Evolutionary conservation across 2,888 invertebrate species (phyloP), one percentile per base, ranked within the genome.

Genomic region (Salticus scenicus): DNA sequence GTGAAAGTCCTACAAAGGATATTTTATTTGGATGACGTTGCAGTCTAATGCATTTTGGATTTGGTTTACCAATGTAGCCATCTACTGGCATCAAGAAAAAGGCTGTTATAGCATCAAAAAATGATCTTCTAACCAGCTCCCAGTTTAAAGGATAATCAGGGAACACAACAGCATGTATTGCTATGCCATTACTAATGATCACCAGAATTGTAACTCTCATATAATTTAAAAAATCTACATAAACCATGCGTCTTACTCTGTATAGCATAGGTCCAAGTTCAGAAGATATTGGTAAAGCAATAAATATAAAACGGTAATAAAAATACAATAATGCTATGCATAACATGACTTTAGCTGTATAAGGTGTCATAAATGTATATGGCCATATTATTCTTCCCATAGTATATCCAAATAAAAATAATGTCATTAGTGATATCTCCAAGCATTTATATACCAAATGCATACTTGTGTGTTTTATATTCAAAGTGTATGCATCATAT

Each of bases 201-300:
- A 90, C 90, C 33, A 91, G 89, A 71, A 90, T 72, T 51, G 90
- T 90, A 90, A 91, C 90, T 12, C 90, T 88, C 70, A 91, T 89
- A 89, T 90, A 91, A 41, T 89, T 89, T 37, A 90, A 87, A 88
- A 91, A 90, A 88, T 91, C 91, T 66, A 88, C 87, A 5, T 79
- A 28, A 67, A 82, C 89, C 91, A 91, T 91, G 31, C 91, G 86
- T 73, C 90, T 91, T 31, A 92, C 90, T 70, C 92, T 89, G 69
- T 92, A 91, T 47, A 92, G 88, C 90, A 92, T 90, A 0, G 92
- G 92, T 37, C 92, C 92, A n/a, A 91, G 89, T 12, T 91, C 91
- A 2, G 91, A 90, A 75, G 90, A 91, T 79, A 92, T 91, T 0
- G 92, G 92, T 27, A 92, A 89, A 89, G 92, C 92, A 72, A 91